These are phyloP conservation scores for Formicarius rufipectus DNA, from an alignment of 2,113 vertebrate species.

Conservation along the genomic window DNA sequence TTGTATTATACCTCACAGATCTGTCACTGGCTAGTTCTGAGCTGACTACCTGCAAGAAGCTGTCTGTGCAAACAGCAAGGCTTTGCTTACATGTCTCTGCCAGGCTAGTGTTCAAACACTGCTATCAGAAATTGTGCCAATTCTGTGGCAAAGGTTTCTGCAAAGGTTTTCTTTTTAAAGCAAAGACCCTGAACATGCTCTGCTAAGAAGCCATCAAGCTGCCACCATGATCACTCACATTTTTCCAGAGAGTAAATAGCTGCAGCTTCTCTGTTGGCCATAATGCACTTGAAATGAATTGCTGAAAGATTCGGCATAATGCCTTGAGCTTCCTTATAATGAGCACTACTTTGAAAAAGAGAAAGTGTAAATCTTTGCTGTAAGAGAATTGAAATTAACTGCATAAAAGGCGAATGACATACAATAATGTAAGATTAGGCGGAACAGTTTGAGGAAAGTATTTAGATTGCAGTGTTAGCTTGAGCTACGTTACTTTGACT, in stretches of 20 bases:
- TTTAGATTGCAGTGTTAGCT: neutral
- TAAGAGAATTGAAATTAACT: neutral
- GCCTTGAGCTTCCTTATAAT: neutral
- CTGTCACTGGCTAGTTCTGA: neutral
- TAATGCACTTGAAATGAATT: neutral
- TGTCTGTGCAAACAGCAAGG: neutral
- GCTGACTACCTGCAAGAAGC: neutral
- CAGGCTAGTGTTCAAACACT: neutral
- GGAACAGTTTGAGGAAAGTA: neutral
- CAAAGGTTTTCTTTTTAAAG: neutral
- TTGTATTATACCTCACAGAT: neutral
- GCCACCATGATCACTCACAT: neutral
- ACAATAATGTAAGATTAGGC: neutral
- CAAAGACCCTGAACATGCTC: neutral
- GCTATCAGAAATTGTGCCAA: neutral
- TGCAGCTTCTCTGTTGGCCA: neutral
- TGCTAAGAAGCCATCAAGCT: neutral
- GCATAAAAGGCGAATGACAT: neutral
- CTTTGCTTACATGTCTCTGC: neutral
- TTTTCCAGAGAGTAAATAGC: neutral
- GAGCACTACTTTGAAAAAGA: neutral
- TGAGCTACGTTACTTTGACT: neutral
- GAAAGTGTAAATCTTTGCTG: neutral
- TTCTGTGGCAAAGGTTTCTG: neutral
- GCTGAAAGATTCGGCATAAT: neutral